A percentile compares a stretch with the other conserved stretches of the same genome.
Evolutionary conservation across 2,888 invertebrate species (phyloP).

Genomic region (Drosophila neotestacea): DNA sequence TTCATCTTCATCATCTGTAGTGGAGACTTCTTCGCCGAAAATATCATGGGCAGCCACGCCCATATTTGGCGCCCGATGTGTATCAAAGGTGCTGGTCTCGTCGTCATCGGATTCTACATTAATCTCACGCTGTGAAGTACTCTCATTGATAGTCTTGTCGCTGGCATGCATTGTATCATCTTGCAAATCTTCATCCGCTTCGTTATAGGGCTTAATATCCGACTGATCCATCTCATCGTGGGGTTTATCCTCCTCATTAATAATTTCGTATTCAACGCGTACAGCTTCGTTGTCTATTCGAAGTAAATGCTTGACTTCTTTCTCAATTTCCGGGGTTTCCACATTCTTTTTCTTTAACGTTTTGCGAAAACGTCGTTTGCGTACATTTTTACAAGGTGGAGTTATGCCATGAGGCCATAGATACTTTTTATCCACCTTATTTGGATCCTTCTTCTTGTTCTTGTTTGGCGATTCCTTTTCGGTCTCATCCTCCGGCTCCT

Average conservation of each 20-base stretch:
- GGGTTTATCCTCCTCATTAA: conserved; percentile 92
- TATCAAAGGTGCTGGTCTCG: conserved; percentile 66
- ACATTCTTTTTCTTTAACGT: conserved; percentile 98
- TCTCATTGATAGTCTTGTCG: conserved; percentile 72
- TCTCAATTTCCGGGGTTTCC: conserved; percentile 98
- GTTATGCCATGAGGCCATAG: conserved; percentile 98
- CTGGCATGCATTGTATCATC: conserved; percentile 79
- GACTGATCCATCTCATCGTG: conserved; percentile 65
- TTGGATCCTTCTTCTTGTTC: conserved; percentile 93
- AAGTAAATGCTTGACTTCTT: conserved; percentile 97
- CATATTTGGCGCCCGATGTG: conserved; percentile 70
- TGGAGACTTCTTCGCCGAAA: conserved; percentile 96
- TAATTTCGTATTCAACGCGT: conserved; percentile 94
- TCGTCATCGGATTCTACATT: conserved; percentile 84
- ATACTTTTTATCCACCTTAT: conserved; percentile 94
- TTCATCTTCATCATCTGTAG: conserved; percentile 93
- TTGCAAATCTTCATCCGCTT: conserved; percentile 79
- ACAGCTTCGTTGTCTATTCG: conserved; percentile 97
- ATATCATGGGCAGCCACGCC: conserved; percentile 91
- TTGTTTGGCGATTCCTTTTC: conserved; percentile 92
- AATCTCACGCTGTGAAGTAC: conserved; percentile 78
- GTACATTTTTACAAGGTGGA: conserved; percentile 97
- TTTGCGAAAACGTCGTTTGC: conserved; percentile 96
- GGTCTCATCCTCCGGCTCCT: conserved; percentile 91
- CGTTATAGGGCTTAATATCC: conserved; percentile 75